Percentiles rank a stretch among this genome's conserved stretches.
phyloP scores from a whole-genome alignment of 2,797 vertebrate species.

The Gephyroberyx darwinii region DNA sequence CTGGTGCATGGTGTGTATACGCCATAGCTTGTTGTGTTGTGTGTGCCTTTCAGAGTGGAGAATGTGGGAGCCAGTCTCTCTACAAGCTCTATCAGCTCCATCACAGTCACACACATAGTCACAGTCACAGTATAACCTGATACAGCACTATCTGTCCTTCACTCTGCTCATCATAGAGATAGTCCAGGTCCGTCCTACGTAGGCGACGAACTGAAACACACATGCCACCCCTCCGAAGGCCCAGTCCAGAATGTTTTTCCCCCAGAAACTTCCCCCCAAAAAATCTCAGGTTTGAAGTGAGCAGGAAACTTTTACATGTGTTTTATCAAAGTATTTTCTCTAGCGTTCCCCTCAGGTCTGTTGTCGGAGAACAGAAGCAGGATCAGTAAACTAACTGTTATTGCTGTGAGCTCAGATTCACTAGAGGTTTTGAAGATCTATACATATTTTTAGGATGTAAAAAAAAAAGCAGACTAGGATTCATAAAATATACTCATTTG shows the following conservation, averaged over 20 bases:
- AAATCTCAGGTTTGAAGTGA: conserved; percentile 19
- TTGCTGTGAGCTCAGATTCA: conserved; percentile 18
- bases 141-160: conserved; percentile 25
- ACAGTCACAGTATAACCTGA: conserved; percentile 14
- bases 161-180: conserved; percentile 9
- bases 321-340: conserved; percentile 18
- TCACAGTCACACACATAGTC: conserved; percentile 1
- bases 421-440: background rate
- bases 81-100: conserved; percentile 24
- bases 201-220: conserved; percentile 31
- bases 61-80: background rate
- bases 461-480: background rate
- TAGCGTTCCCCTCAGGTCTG: conserved; percentile 1
- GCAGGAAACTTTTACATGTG: conserved; percentile 10
- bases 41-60: conserved; percentile 10
- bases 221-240: background rate
- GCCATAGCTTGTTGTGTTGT: no score
- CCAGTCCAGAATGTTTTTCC: background rate
- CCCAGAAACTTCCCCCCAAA: conserved; percentile 23
- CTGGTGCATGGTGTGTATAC: no score
- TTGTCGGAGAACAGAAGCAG: conserved; percentile 9
- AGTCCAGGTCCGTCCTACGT: conserved; percentile 14
- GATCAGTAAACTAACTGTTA: conserved; percentile 25
- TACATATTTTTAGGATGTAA: background rate
- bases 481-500: conserved; percentile 14